Conservation (phyloP, 2,113 vertebrate genomes). For the Rhizomys pruinosus region DNA sequence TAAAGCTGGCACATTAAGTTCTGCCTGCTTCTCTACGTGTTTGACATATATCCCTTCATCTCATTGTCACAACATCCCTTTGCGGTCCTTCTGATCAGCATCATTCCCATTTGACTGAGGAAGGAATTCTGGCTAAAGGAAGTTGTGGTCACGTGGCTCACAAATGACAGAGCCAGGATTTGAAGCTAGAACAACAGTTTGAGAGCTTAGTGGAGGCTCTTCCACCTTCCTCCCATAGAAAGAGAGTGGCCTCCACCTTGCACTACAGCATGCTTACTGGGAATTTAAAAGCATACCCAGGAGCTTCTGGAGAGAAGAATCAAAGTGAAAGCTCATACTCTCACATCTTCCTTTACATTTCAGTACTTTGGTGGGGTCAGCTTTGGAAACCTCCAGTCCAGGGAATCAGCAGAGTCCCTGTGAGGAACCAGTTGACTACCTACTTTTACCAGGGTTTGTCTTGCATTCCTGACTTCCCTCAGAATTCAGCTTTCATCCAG, state of each 20-base stretch:
- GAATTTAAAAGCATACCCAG: not conserved
- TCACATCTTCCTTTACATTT: not conserved
- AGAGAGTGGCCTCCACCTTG: not conserved
- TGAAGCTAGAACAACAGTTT: not conserved
- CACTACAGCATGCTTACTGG: not conserved
- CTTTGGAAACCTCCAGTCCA: not conserved
- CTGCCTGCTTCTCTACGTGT: not conserved
- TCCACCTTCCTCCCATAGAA: not conserved
- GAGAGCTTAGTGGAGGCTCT: not conserved
- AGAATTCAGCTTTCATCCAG: rapidly evolving
- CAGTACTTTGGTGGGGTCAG: not conserved
- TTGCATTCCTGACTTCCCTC: not conserved
- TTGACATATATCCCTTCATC: not conserved
- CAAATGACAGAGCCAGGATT: not conserved
- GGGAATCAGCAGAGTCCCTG: no score
- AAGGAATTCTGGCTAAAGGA: not conserved
- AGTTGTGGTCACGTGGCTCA: not conserved
- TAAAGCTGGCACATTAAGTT: not conserved
- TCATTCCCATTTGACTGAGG: not conserved
- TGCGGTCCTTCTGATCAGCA: not conserved
- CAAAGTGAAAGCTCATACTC: not conserved
- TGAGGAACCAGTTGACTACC: no score
- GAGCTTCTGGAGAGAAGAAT: not conserved
- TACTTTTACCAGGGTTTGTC: not conserved
- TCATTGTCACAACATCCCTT: not conserved